phyloP scores from a whole-genome alignment of 2,113 vertebrate species.

The Xyliphius kryptos region DNA sequence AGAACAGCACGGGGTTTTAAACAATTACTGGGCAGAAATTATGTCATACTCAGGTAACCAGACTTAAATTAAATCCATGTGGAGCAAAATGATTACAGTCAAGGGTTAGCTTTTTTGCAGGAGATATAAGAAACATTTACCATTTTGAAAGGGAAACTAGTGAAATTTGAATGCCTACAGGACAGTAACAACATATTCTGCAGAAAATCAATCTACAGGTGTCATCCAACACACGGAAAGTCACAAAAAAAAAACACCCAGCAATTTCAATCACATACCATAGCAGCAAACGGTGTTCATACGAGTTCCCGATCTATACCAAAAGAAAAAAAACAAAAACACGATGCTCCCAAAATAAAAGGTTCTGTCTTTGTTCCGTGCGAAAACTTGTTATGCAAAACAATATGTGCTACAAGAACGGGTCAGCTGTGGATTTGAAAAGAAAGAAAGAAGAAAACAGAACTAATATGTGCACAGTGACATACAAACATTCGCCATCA shows the following conservation, averaged over 20 bases:
- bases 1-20: background rate
- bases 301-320: slow-evolving; percentile 45
- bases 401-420: slow-evolving; percentile 8
- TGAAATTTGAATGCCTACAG: slow-evolving; percentile 1
- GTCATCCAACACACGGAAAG: slow-evolving; percentile 24
- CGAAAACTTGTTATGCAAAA: slow-evolving; percentile 37
- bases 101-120: slow-evolving; percentile 15
- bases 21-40: background rate
- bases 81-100: slow-evolving; percentile 18
- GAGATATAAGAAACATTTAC: slow-evolving; percentile 5
- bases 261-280: slow-evolving; percentile 45
- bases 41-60: background rate
- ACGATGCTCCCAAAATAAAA: slow-evolving; percentile 29
- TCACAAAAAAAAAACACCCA: slow-evolving; percentile 8
- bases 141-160: background rate
- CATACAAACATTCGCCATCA: too few relatives aligned
- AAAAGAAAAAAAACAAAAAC: slow-evolving; percentile 27
- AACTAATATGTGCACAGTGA: background rate
- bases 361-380: slow-evolving; percentile 59
- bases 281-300: slow-evolving; percentile 58
- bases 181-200: slow-evolving; percentile 14
- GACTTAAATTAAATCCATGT: slow-evolving; percentile 1
- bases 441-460: background rate
- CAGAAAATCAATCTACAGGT: slow-evolving; percentile 24
- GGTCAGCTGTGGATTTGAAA: too few relatives aligned